Conservation (phyloP, 2,888 invertebrate genomes). For the Hemithea aestivaria region DNA sequence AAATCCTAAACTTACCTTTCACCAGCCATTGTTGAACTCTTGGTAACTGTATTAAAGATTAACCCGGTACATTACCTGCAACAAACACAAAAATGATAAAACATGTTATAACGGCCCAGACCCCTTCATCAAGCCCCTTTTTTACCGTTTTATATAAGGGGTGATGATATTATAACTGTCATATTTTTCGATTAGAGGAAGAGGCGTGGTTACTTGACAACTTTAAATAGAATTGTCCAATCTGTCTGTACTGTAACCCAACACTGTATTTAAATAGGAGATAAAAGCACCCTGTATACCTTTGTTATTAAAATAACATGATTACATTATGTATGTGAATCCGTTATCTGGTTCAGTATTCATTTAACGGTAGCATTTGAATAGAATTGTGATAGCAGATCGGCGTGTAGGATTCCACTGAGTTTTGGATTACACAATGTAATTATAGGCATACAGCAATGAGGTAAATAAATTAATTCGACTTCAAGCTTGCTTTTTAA, state of each 20-base stretch:
- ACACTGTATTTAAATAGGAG: slow-evolving; percentile 38
- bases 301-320: slow-evolving; percentile 20
- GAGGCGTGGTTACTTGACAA: slow-evolving; percentile 67
- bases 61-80: slow-evolving; percentile 12
- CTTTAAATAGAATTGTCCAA: slow-evolving; percentile 54
- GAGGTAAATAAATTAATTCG: too few species aligned
- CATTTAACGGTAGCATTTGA: slow-evolving; percentile 17
- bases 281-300: slow-evolving; percentile 14
- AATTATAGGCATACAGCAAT: too few species aligned
- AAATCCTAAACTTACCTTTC: slow-evolving; percentile 8
- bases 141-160: slow-evolving; percentile 38
- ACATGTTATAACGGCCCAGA: slow-evolving; percentile 1
- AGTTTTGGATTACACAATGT: too few species aligned
- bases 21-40: background rate
- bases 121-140: slow-evolving; percentile 23
- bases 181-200: slow-evolving; percentile 53
- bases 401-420: too few species aligned
- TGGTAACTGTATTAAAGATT: background rate
- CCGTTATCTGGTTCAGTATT: slow-evolving; percentile 19
- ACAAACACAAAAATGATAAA: slow-evolving; percentile 4
- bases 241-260: slow-evolving; percentile 51
- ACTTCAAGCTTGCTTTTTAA: too few species aligned
- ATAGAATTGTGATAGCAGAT: slow-evolving; percentile 4
- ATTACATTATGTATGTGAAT: slow-evolving; percentile 20
- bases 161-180: slow-evolving; percentile 60